These are phyloP conservation scores for Suncus etruscus DNA, from an alignment of 2,113 vertebrate species.

Conservation along the genomic window DNA sequence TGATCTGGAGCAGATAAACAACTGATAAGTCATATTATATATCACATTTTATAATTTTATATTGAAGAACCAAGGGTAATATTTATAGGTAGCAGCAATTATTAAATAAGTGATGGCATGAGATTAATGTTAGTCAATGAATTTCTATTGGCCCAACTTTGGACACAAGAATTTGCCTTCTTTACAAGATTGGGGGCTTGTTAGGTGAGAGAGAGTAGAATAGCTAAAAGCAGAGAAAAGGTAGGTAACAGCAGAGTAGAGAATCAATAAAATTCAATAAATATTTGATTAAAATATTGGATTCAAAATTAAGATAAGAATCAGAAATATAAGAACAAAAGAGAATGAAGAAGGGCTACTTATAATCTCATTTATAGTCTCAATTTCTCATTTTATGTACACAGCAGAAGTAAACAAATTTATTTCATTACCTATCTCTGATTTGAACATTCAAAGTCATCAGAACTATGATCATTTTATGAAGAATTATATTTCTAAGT, in stretches of 20 bases:
- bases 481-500: constrained; percentile 67
- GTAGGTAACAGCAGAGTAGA: not conserved
- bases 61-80: not conserved
- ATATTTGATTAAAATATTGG: constrained; percentile 1
- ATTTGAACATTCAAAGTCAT: constrained; percentile 50
- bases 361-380: not conserved
- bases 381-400: not conserved
- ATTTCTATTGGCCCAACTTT: not conserved
- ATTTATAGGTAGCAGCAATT: not conserved
- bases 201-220: not conserved
- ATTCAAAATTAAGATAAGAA: constrained; percentile 14
- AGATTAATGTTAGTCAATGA: not conserved
- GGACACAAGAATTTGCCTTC: not conserved
- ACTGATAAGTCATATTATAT: constrained; percentile 8
- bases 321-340: not conserved
- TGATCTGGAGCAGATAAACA: constrained; percentile 19
- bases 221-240: not conserved
- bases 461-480: constrained; percentile 60
- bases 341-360: not conserved
- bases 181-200: not conserved
- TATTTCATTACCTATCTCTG: constrained; percentile 60
- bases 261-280: not conserved
- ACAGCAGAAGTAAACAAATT: not conserved
- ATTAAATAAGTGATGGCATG: not conserved
- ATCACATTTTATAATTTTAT: not conserved